These are phyloP conservation scores for Smittia sp. DNA, from an alignment of 2,888 invertebrate genomes.

Conservation along the genomic window DNA sequence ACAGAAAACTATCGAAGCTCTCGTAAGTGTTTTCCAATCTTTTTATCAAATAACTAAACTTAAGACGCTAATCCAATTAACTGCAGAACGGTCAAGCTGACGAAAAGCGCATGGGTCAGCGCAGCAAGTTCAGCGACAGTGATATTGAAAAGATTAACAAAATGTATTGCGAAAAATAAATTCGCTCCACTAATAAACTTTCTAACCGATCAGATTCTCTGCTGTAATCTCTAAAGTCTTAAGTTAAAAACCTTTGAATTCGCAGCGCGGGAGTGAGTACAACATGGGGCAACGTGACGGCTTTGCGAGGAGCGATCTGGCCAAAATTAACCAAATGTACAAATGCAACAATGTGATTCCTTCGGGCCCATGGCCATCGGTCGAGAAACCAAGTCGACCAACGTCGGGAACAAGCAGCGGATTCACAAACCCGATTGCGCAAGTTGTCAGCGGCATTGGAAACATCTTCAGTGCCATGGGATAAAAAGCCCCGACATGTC, in stretches of 20 bases:
- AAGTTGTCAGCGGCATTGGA: conserved; percentile 3
- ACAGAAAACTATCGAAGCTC: conserved; percentile 56
- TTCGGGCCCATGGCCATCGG: neutral
- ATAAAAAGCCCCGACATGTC: too few species aligned
- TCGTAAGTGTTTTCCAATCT: conserved; percentile 68
- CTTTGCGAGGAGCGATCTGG: conserved; percentile 6
- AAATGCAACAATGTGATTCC: neutral
- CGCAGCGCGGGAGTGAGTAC: neutral
- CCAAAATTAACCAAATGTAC: conserved; percentile 20
- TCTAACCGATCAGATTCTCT: neutral
- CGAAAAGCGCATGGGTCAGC: conserved; percentile 9
- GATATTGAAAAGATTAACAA: conserved; percentile 27
- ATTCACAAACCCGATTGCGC: neutral
- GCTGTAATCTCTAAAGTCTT: neutral
- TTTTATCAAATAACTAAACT: conserved; percentile 63
- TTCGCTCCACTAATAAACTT: neutral
- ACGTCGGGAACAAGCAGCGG: neutral
- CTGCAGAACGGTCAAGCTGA: neutral
- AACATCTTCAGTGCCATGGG: neutral
- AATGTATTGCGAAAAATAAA: conserved; percentile 18
- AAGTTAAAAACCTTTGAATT: neutral
- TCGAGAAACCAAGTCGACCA: neutral
- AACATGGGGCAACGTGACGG: conserved; percentile 33
- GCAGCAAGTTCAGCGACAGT: neutral
- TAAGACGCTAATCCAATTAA: neutral